Evolutionary conservation across 2,888 invertebrate genomes (phyloP).

Genomic region (Scelioninae gen. 2): DNA sequence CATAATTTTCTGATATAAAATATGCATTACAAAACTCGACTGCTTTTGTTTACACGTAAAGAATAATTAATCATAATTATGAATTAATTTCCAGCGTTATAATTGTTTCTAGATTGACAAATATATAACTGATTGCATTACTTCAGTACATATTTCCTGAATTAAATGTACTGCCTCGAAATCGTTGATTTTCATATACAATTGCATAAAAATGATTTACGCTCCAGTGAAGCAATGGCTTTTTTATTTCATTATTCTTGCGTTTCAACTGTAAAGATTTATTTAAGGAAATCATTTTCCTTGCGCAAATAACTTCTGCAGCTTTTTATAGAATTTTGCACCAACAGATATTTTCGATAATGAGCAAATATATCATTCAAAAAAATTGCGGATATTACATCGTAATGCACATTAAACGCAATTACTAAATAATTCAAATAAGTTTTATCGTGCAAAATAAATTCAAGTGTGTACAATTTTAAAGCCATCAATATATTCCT

Average conservation of each 20-base stretch:
- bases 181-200: conserved; percentile 2
- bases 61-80: no score
- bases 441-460: neutral
- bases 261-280: neutral
- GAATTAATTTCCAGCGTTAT: no score
- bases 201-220: conserved; percentile 13
- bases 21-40: no score
- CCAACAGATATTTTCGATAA: neutral
- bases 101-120: no score
- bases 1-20: no score
- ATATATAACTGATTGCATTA: no score
- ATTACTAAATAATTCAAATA: neutral
- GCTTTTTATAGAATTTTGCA: neutral
- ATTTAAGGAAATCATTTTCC: conserved; percentile 1
- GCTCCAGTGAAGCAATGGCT: conserved; percentile 10
- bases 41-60: no score
- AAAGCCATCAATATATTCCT: neutral
- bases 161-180: neutral
- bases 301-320: neutral
- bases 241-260: neutral
- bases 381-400: neutral
- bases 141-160: no score
- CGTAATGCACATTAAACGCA: neutral
- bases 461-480: neutral
- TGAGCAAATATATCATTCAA: neutral